These are phyloP conservation scores for Sebastes fasciatus DNA, from an alignment of 2,113 vertebrate genomes.

Conservation along the genomic window DNA sequence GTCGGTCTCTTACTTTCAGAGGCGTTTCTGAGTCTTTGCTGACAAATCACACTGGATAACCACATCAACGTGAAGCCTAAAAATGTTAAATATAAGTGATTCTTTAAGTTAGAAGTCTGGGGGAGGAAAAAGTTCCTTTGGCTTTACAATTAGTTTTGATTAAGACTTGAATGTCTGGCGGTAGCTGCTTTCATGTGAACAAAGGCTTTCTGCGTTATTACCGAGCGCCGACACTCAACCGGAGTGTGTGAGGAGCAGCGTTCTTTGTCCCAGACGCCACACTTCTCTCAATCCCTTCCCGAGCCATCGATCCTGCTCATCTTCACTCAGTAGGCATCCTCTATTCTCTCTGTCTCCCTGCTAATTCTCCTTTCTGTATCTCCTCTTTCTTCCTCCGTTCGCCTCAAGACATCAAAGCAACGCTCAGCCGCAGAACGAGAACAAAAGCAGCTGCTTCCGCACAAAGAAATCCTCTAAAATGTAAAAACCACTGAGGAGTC, in stretches of 20 bases:
- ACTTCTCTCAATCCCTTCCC: conserved; percentile 52
- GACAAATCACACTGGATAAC: not conserved
- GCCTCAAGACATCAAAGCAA: conserved; percentile 71
- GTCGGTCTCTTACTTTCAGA: not conserved
- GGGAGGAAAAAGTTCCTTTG: not conserved
- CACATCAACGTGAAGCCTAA: not conserved
- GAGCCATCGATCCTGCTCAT: conserved; percentile 62
- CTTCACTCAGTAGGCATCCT: conserved; percentile 50
- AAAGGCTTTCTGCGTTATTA: conserved; percentile 43
- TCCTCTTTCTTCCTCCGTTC: conserved; percentile 44
- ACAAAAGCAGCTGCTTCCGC: conserved; percentile 64
- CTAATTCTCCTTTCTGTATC: conserved; percentile 64
- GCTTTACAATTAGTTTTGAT: conserved; percentile 26
- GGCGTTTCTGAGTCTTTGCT: conserved; percentile 7
- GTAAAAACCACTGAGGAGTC: conserved; percentile 50
- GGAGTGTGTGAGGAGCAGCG: conserved; percentile 34
- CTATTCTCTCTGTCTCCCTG: conserved; percentile 45
- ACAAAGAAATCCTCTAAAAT: conserved; percentile 64
- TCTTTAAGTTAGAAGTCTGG: conserved; percentile 2
- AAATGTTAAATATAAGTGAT: not conserved
- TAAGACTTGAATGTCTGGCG: conserved; percentile 22
- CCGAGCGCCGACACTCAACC: conserved; percentile 2
- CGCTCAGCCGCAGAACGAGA: conserved; percentile 51
- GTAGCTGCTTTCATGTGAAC: conserved; percentile 51
- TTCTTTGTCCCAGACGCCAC: conserved; percentile 53